Conservation (phyloP, 2,113 vertebrate species). For the Acanthochromis polyacanthus region DNA sequence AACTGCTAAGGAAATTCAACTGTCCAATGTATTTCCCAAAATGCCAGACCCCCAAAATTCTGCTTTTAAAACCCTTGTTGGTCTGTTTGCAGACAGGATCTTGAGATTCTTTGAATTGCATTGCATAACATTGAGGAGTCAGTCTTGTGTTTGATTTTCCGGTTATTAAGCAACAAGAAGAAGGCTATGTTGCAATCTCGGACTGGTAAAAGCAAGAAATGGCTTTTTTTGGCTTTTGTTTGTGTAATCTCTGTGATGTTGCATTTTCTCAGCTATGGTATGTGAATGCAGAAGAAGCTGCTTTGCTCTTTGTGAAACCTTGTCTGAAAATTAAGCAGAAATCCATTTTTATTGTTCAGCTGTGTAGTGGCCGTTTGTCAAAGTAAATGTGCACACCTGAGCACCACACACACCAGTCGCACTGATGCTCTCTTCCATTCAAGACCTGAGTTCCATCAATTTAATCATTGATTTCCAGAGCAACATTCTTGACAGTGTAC, state of each 20-base stretch:
- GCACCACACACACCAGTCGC: neutral
- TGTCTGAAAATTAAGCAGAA: conserved; percentile 20
- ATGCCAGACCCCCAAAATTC: neutral
- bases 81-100: neutral
- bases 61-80: neutral
- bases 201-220: conserved; percentile 38
- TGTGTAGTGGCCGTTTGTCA: neutral
- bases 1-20: neutral
- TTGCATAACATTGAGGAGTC: conserved; percentile 45
- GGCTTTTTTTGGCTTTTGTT: conserved; percentile 11
- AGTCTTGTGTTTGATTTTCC: conserved; percentile 43
- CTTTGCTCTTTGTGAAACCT: conserved; percentile 28
- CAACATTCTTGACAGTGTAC: neutral
- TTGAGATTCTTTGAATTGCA: conserved; percentile 11
- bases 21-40: neutral
- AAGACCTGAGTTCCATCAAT: neutral
- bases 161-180: conserved; percentile 36
- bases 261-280: conserved; percentile 34
- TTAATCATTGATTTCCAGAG: conserved; percentile 30
- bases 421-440: neutral
- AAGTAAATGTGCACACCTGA: conserved; percentile 14
- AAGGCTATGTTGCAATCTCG: conserved; percentile 56
- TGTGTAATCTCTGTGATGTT: conserved; percentile 29
- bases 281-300: conserved; percentile 28
- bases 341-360: conserved; percentile 16